phyloP scores from a whole-genome alignment of 2,888 invertebrate genomes.

The Scaptomyza parva region DNA sequence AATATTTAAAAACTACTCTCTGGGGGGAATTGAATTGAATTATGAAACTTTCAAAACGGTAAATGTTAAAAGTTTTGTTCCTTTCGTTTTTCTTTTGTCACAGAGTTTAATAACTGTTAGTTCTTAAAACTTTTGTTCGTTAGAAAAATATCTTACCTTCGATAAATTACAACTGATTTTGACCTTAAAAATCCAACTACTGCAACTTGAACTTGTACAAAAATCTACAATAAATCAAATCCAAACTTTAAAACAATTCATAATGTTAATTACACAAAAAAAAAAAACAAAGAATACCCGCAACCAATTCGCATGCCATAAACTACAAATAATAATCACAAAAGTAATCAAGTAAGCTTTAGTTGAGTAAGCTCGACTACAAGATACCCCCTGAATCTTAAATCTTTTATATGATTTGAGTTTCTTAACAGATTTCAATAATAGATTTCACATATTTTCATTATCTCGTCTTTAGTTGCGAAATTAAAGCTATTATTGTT shows the following conservation, averaged over 20 bases:
- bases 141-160: conserved; percentile 11
- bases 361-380: too few relatives aligned
- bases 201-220: conserved; percentile 39
- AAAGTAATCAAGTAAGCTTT: too few relatives aligned
- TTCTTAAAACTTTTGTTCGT: background rate
- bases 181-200: conserved; percentile 15
- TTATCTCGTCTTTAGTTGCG: too few relatives aligned
- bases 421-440: too few relatives aligned
- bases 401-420: too few relatives aligned
- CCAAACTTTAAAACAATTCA: conserved; percentile 13
- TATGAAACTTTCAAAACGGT: background rate
- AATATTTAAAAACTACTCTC: conserved; percentile 7
- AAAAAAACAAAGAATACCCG: conserved; percentile 11
- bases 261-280: conserved; percentile 28
- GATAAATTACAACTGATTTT: conserved; percentile 1
- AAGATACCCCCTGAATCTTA: too few relatives aligned
- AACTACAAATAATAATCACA: conserved; percentile 17
- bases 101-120: background rate
- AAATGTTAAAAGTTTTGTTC: background rate
- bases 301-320: conserved; percentile 36
- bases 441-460: too few relatives aligned
- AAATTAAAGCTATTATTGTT: too few relatives aligned
- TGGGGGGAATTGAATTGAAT: background rate
- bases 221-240: conserved; percentile 11
- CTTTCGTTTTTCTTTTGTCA: background rate